Percentiles rank a stretch among this genome's conserved stretches.
Evolutionary conservation across 2,888 invertebrate species (phyloP).

Genomic region (Leucophenga maculata): DNA sequence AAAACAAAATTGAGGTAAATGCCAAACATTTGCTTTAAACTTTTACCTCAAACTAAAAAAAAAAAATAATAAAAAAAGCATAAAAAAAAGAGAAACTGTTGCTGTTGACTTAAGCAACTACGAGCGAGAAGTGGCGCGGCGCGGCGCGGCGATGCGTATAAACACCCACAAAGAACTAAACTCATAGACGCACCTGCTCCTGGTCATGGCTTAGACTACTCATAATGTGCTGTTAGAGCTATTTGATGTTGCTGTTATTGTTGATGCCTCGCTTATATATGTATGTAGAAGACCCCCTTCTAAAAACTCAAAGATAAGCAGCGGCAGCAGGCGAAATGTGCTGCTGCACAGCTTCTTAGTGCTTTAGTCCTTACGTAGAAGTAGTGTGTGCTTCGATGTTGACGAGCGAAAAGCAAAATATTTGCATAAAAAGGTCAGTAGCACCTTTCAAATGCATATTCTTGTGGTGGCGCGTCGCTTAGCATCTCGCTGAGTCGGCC

Average conservation of each 20-base stretch:
- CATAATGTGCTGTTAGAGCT: constrained; percentile 23
- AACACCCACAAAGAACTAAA: constrained; percentile 14
- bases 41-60: constrained; percentile 4
- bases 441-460: constrained; percentile 51
- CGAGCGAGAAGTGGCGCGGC: no score
- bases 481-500: constrained; percentile 17
- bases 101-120: constrained; percentile 19
- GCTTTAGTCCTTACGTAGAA: constrained; percentile 11
- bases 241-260: neutral
- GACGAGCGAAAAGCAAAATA: constrained; percentile 51
- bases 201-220: constrained; percentile 39
- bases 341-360: neutral
- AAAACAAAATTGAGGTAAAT: neutral
- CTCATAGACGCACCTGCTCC: constrained; percentile 16
- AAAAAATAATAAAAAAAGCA: no score
- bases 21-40: constrained; percentile 16
- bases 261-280: neutral
- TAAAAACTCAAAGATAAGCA: constrained; percentile 42
- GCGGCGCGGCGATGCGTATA: neutral
- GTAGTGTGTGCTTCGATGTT: no score
- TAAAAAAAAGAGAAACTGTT: neutral
- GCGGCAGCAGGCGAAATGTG: constrained; percentile 1
- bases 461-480: constrained; percentile 17
- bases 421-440: constrained; percentile 71
- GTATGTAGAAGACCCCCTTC: no score